Evolutionary conservation across 2,888 invertebrate genomes (phyloP), one percentile per base, ranked within the genome.

Genomic region (Adineta ricciae): DNA sequence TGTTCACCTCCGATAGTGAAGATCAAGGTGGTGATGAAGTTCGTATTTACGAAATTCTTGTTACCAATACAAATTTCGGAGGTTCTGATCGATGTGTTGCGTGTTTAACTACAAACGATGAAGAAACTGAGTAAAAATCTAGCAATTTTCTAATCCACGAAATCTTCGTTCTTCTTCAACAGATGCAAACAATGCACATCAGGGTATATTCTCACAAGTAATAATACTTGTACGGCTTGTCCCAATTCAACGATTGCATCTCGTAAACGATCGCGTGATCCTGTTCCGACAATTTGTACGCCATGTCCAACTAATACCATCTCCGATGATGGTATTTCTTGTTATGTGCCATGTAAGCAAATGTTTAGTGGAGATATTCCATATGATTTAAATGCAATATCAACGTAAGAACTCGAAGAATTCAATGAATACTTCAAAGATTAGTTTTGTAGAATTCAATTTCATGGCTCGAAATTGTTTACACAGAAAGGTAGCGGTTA

Each of bases 401-500:
- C 78, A n/a, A 78, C 24, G 78, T 78, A 78, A 24, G 14, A 14
- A 24, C 41, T 21, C n/a, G 11, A 11, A 46, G 11, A 46, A 8
- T 64, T 64, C 7, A 27, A 21, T 3, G 9, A 19, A 38, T 41
- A 21, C 8, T 64, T 64, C 21, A 8, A 72, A 38, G 21, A 21
- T 9, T 5, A 41, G 21, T 7, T 36, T 41, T 78, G 38, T 41
- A 78, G 78, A 5, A 41, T 41, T 38, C 4, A 41, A 78, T 78
- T 78, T 41, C 78, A 78, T n/a, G 41, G 41, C n/a, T 78, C 78
- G n/a, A 78, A 78, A 78, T 41, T 78, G 41, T 78, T 78, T 41
- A 41, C 78, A 78, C 41, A 78, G 11, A 38, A 41, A n/a, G 78
- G 78, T 41, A 41, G 41, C 41, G 78, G 78, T 16, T 78, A 78